Percentiles rank a stretch among this genome's conserved stretches.
Conservation (phyloP, 2,797 vertebrate species). For the Diceros bicornis region DNA sequence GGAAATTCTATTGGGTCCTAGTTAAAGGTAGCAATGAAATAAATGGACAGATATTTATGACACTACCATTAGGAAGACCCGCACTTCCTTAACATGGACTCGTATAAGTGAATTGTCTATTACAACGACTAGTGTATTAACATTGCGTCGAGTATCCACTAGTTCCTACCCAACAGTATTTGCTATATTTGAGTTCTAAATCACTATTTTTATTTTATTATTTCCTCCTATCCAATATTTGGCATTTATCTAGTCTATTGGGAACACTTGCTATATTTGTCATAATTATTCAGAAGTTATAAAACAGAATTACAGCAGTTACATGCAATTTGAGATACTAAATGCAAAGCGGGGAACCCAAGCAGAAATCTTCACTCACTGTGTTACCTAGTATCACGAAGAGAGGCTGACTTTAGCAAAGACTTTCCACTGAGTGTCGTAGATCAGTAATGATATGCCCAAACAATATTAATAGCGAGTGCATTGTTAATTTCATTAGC, state of each 20-base stretch:
- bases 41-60: slow-evolving; percentile 51
- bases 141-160: slow-evolving; percentile 44
- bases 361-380: background rate
- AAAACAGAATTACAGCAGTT: background rate
- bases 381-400: background rate
- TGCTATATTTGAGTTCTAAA: slow-evolving; percentile 68
- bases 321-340: background rate
- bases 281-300: background rate
- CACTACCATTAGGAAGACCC: slow-evolving; percentile 69
- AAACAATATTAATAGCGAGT: slow-evolving; percentile 72
- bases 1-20: background rate
- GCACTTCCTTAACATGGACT: slow-evolving; percentile 55
- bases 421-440: background rate
- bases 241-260: slow-evolving; percentile 49
- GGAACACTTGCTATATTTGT: slow-evolving; percentile 29
- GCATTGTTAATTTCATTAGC: slow-evolving; percentile 86
- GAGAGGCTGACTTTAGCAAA: background rate
- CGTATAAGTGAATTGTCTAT: slow-evolving; percentile 69
- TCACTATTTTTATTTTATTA: slow-evolving; percentile 63
- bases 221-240: slow-evolving; percentile 56
- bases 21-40: background rate
- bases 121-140: slow-evolving; percentile 78
- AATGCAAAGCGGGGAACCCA: background rate
- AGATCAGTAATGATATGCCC: slow-evolving; percentile 56
- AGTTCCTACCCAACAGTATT: background rate